Evolutionary conservation across 2,888 invertebrate species (phyloP), one percentile per base, ranked within the genome.

Genomic region (Spodoptera picta): DNA sequence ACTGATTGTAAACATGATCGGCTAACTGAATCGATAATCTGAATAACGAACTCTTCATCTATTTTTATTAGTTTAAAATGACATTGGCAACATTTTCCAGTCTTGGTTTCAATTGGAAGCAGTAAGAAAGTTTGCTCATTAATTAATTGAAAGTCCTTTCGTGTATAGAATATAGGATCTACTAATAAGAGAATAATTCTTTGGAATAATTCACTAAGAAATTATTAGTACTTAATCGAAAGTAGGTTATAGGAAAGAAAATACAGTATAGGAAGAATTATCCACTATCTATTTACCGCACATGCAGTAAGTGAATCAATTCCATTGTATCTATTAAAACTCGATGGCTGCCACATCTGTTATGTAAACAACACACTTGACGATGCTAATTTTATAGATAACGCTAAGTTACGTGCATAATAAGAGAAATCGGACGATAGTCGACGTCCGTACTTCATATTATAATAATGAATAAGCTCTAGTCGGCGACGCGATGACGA

Each of bases 351-450:
- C 54, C 70, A 67, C 73, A 73, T 79, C 73, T 75, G 64, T 77
- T 76, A 83, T 80, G 80, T 79, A 80, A 80, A 79, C 80, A 75
- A 75, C 71, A 80, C 80, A 84, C 84, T 86, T 85, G 83, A 86
- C 31, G 54, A 80, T 89, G 87, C 45, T 84, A 88, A 90, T 89
- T 85, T 89, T 86, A 88, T 85, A 88, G 87, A 90, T 86, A 88
- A 89, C 85, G 85, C 87, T 87, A 90, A 90, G 85, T 87, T 88
- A 90, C 88, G 88, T 90, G 83, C 89, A 90, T 90, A 86, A 69
- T 85, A 85, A 87, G 73, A 66, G 75, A 79, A 77, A 65, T 67
- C 71, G 77, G 63, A 69, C 75, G 60, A 68, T 73, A 77, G 60
- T 80, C 80, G 83, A 81, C 81, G 81, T 86, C 80, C 82, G 83